A percentile compares a stretch with the other conserved stretches of the same genome.
phyloP scores from a whole-genome alignment of 92 coral and sea anemone genomes.

The Pocillopora meandrina region DNA sequence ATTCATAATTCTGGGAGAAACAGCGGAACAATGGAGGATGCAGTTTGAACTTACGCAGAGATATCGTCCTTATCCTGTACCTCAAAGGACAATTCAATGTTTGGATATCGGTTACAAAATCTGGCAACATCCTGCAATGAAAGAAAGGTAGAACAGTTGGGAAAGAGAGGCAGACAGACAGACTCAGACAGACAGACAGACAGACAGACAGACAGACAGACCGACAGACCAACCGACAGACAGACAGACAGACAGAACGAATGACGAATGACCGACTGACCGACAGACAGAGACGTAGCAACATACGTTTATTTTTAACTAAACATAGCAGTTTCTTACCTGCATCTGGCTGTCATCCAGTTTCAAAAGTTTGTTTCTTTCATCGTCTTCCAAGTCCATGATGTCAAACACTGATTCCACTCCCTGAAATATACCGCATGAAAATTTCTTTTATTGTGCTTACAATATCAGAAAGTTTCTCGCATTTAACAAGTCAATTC shows the following conservation, averaged over 20 bases:
- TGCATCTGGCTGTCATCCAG: conserved; percentile 95
- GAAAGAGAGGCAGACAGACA: background rate
- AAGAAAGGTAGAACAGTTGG: background rate
- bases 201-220: background rate
- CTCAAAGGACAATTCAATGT: conserved; percentile 92
- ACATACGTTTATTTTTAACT: background rate
- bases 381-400: conserved; percentile 99
- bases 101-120: conserved; percentile 97
- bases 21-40: background rate
- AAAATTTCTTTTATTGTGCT: background rate
- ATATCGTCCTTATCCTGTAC: conserved; percentile 77
- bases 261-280: background rate
- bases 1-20: background rate
- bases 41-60: conserved; percentile 76
- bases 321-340: conserved; percentile 41
- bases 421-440: conserved; percentile 41
- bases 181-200: background rate
- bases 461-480: no score
- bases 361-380: conserved; percentile 87
- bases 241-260: background rate
- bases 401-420: conserved; percentile 99
- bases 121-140: conserved; percentile 93
- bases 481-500: no score
- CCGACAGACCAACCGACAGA: background rate
- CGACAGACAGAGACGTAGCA: background rate